Evolutionary conservation across 2,888 invertebrate species (phyloP).

Genomic region (Altica lythri): DNA sequence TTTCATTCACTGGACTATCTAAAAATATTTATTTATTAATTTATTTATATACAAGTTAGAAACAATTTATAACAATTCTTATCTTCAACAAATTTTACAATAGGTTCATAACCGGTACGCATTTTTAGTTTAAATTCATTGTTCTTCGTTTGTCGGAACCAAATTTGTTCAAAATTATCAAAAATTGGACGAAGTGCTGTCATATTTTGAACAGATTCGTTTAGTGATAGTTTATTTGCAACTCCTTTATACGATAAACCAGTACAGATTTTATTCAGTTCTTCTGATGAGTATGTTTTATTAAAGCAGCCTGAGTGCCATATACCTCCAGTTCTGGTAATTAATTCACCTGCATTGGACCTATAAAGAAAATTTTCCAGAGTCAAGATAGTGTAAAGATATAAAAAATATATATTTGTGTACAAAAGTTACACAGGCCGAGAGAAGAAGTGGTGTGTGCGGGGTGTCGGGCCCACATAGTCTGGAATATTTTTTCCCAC

Average conservation of each 20-base stretch:
- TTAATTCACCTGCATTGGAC: constrained; percentile 67
- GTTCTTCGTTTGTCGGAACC: constrained; percentile 44
- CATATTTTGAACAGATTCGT: neutral
- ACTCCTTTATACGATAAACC: constrained; percentile 66
- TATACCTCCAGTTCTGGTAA: constrained; percentile 68
- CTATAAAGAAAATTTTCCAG: constrained; percentile 27
- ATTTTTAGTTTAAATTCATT: constrained; percentile 43
- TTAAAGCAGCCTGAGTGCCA: constrained; percentile 75
- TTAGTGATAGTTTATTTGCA: constrained; percentile 50
- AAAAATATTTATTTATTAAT: constrained; percentile 10
- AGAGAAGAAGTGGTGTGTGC: too few relatives aligned
- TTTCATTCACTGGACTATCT: too few relatives aligned
- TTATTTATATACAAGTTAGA: constrained; percentile 47
- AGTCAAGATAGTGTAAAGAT: neutral
- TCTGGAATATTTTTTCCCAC: too few relatives aligned
- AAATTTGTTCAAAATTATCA: constrained; percentile 49
- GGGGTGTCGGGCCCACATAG: too few relatives aligned
- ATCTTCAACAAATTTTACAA: constrained; percentile 47
- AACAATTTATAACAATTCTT: constrained; percentile 49
- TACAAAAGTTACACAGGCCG: too few relatives aligned
- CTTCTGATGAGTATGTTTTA: constrained; percentile 59
- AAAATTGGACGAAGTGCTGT: constrained; percentile 37
- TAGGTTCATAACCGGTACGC: constrained; percentile 49
- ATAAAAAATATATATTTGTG: too few relatives aligned
- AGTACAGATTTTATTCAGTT: constrained; percentile 66